These are phyloP conservation scores for Amphiduros pacificus DNA, from an alignment of 2,888 invertebrate genomes.

Conservation along the genomic window DNA sequence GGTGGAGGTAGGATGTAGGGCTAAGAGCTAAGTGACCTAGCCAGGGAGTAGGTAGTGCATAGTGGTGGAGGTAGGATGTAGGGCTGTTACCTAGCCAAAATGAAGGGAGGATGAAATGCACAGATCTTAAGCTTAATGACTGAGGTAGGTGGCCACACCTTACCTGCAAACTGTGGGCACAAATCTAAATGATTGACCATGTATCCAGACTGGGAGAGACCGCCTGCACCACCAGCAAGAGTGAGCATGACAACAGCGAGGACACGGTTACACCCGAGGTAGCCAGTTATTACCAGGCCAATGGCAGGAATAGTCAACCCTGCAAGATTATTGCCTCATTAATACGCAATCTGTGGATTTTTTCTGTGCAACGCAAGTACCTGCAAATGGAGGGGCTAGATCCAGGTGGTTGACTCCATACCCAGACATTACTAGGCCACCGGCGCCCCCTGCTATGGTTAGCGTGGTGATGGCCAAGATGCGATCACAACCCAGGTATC, in stretches of 20 bases:
- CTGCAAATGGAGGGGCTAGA: conserved; percentile 48
- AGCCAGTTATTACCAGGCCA: conserved; percentile 80
- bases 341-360: too few species aligned
- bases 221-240: conserved; percentile 35
- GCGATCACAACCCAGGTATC: conserved; percentile 65
- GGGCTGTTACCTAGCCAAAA: too few species aligned
- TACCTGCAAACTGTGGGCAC: conserved; percentile 47
- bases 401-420: conserved; percentile 54
- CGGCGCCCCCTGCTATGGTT: conserved; percentile 35
- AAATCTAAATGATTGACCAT: conserved; percentile 53
- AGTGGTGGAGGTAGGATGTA: too few species aligned
- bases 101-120: too few species aligned
- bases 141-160: too few species aligned
- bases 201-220: conserved; percentile 37
- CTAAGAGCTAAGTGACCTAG: too few species aligned
- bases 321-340: too few species aligned
- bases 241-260: conserved; percentile 35
- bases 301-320: conserved; percentile 76
- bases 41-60: too few species aligned
- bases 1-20: too few species aligned
- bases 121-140: too few species aligned
- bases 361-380: too few species aligned
- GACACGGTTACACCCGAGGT: conserved; percentile 60
- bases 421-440: conserved; percentile 34
- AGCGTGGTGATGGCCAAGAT: conserved; percentile 35